These are phyloP conservation scores for Bradypodion pumilum DNA, from an alignment of 2,797 vertebrate species.

Conservation along the genomic window DNA sequence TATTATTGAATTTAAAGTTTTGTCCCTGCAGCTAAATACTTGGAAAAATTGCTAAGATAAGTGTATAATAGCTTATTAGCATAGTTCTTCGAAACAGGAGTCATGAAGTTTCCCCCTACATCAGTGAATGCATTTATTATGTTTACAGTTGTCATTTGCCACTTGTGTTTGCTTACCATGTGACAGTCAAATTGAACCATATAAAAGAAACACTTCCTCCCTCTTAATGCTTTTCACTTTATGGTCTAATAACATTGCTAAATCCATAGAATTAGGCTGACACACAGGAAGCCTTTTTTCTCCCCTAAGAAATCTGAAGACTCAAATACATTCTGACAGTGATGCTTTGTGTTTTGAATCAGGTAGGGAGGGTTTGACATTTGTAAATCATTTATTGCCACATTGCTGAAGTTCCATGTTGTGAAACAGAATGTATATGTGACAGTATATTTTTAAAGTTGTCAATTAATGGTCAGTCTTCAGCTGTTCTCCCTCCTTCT, in stretches of 20 bases:
- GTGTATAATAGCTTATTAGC: background rate
- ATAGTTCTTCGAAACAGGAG: slow-evolving; percentile 2
- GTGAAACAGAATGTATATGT: background rate
- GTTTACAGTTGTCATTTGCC: background rate
- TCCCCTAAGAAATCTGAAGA: background rate
- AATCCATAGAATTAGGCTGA: background rate
- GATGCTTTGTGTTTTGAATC: background rate
- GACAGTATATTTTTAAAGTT: background rate
- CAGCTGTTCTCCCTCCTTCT: background rate
- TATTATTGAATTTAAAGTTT: no score
- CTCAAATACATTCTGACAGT: slow-evolving; percentile 5
- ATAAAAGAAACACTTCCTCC: background rate
- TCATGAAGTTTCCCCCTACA: background rate
- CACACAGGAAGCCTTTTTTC: background rate
- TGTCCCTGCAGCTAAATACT: background rate
- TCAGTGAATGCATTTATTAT: slow-evolving; percentile 11
- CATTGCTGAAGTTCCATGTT: background rate
- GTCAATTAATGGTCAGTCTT: background rate
- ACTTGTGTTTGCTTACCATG: background rate
- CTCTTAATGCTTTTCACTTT: background rate
- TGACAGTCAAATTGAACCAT: background rate
- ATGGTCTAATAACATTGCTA: background rate
- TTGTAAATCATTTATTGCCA: background rate
- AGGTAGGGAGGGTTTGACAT: background rate
- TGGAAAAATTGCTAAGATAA: background rate